Conservation (phyloP, 2,888 invertebrate genomes). For the Agriopis leucophaearia region DNA sequence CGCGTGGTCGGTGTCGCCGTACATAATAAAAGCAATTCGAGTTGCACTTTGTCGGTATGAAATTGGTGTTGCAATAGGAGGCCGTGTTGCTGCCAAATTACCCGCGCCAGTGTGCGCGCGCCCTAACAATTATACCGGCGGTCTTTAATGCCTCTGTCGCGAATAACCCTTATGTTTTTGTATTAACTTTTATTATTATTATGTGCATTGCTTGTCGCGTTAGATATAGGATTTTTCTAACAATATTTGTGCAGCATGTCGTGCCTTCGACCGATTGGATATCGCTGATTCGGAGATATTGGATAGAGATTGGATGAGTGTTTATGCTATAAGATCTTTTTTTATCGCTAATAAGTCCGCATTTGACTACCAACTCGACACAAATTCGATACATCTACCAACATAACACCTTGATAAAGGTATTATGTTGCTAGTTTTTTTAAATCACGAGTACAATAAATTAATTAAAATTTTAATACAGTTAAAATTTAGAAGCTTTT, state of each 20-base stretch:
- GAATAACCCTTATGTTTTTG: constrained; percentile 60
- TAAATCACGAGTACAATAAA: no score
- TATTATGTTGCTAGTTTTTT: no score
- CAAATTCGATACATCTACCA: no score
- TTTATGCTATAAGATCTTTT: no score
- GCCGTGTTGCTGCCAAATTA: constrained; percentile 68
- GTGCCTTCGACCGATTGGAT: background rate
- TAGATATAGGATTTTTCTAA: constrained; percentile 37
- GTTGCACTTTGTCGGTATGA: constrained; percentile 60
- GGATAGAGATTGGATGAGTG: background rate
- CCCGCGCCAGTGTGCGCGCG: constrained; percentile 47
- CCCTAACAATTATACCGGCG: constrained; percentile 60
- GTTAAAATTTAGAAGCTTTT: no score
- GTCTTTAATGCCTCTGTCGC: constrained; percentile 54
- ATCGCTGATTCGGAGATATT: background rate
- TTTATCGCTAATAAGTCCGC: no score
- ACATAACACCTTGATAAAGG: no score
- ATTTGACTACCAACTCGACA: no score
- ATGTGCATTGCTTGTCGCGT: constrained; percentile 42
- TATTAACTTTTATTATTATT: constrained; percentile 61
- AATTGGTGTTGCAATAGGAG: constrained; percentile 66
- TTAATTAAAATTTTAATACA: no score
- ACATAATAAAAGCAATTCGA: constrained; percentile 62
- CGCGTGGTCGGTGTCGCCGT: constrained; percentile 42
- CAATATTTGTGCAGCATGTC: constrained; percentile 19